Conservation (phyloP, 1,140 invertebrate genomes). For the Ceratitis capitata region DNA sequence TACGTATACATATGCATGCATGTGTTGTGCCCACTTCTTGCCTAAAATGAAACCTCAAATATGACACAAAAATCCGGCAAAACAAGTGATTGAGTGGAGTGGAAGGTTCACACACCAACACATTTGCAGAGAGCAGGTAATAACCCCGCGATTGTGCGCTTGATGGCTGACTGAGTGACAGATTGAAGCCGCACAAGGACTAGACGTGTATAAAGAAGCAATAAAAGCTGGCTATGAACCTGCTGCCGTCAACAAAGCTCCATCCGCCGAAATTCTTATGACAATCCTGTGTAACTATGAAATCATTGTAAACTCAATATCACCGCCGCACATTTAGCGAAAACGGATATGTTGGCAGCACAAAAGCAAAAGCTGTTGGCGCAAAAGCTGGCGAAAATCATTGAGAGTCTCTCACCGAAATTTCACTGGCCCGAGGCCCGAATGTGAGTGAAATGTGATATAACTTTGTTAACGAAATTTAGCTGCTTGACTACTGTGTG, state of each 20-base stretch:
- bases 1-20: background rate
- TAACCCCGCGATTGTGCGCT: background rate
- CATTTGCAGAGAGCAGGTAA: background rate
- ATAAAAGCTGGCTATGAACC: background rate
- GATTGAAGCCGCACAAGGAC: background rate
- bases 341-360: background rate
- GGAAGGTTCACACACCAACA: background rate
- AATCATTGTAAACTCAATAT: background rate
- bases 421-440: background rate
- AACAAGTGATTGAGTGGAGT: background rate
- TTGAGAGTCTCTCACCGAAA: background rate
- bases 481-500: background rate
- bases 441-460: background rate
- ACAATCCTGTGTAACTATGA: background rate
- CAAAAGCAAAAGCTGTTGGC: background rate
- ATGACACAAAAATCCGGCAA: background rate
- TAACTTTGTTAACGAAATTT: background rate
- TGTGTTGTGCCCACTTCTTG: background rate
- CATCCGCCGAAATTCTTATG: background rate
- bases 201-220: constrained; percentile 46
- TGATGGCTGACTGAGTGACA: background rate
- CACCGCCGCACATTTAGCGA: background rate
- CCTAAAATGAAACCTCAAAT: background rate
- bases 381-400: background rate
- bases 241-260: background rate